Evolutionary conservation across 1,140 invertebrate species (phyloP), one percentile per base, ranked within the genome.

Genomic region (Prorops nasuta): DNA sequence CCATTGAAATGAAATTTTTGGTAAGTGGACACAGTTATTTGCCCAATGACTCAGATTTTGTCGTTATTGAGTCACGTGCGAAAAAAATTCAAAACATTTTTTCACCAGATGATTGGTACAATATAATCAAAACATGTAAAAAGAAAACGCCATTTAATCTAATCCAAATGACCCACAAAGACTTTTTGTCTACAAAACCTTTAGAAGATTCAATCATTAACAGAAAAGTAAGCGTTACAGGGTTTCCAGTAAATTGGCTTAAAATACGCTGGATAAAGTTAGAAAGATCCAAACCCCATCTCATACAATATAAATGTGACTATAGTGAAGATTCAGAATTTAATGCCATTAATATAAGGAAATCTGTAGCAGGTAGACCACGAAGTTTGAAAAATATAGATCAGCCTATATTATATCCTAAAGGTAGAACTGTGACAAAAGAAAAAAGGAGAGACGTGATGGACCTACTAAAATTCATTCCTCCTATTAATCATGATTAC

Each of bases 341-440:
- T 47, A 31, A 38, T 14, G 46, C 35, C 40, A 46, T 54, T 42
- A 47, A 59, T 51, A 32, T 59, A 42, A 51, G 42, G 43, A 54
- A 54, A 48, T 54, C 57, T 60, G 41, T 57, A 53, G 41, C n/a
- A 40, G 49, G 44, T 47, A 56, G 53, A 51, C 38, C 44, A 7
- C 44, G 7, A 47, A 41, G 24, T 45, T 44, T 60, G 24, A 51
- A 48, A 48, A 54, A 54, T 60, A 38, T 60, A 46, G 21, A 47
- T 24, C 54, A 56, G 45, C 24, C 35, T 43, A 42, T 54, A 19
- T 44, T 58, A 41, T 54, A 49, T 48, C 44, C 43, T 34, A 51
- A 40, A 51, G 41, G 46, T 43, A 54, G 52, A 58, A 41, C 51
- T 35, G 46, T 55, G 46, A 55, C 48, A 40, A 55, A 38, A 41